A percentile compares a stretch with the other conserved stretches of the same genome.
phyloP scores from a whole-genome alignment of 2,888 invertebrate genomes.

The Disparrhopalites patrizii region DNA sequence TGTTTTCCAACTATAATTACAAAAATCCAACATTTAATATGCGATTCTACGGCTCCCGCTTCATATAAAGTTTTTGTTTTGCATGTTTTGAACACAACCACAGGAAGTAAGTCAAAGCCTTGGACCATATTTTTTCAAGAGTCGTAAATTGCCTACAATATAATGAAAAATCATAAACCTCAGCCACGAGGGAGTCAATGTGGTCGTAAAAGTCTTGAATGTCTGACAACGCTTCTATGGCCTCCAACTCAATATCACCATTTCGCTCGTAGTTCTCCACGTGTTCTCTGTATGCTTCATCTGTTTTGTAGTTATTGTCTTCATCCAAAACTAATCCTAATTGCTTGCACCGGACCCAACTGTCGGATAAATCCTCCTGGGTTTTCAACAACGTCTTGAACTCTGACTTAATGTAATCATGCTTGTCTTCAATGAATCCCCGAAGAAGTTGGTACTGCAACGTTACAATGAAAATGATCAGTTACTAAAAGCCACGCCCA shows the following conservation, averaged over 20 bases:
- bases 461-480: no score
- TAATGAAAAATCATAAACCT: no score
- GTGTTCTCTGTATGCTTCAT: background rate
- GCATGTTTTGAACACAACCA: no score
- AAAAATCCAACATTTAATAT: no score
- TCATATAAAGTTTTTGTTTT: no score
- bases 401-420: background rate
- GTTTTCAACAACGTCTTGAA: background rate
- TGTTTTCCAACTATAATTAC: no score
- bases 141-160: no score
- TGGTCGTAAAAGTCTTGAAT: background rate
- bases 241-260: constrained; percentile 6
- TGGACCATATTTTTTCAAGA: no score
- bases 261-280: constrained; percentile 1
- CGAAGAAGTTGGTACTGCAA: background rate
- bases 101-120: no score
- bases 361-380: background rate
- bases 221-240: background rate
- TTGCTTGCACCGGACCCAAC: background rate
- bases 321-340: background rate
- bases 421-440: background rate
- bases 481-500: no score
- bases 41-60: no score
- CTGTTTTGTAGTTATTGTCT: background rate
- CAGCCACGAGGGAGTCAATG: background rate